These are phyloP conservation scores for Erythrolamprus reginae DNA, from an alignment of 2,113 vertebrate species.

Conservation along the genomic window DNA sequence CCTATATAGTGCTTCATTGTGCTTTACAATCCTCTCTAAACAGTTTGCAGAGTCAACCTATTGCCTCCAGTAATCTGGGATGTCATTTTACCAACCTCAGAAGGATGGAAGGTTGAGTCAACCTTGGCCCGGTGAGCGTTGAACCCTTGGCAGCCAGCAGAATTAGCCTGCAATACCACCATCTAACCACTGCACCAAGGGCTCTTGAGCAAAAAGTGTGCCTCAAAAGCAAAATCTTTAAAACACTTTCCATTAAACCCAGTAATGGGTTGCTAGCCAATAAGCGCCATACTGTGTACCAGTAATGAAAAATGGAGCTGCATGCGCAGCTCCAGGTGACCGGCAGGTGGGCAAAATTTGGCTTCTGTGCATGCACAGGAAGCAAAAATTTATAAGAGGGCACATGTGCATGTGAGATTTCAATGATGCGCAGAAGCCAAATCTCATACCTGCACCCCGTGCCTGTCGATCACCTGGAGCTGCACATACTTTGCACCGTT, in stretches of 20 bases:
- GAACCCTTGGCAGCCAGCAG: neutral
- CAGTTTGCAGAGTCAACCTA: neutral
- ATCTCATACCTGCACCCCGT: too few species aligned
- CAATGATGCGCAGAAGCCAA: too few species aligned
- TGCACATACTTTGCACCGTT: too few species aligned
- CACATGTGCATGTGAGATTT: too few species aligned
- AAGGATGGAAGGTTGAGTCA: neutral
- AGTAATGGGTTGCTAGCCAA: too few species aligned
- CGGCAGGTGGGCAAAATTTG: too few species aligned
- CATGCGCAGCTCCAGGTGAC: too few species aligned
- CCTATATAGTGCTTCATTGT: neutral
- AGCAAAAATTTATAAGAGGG: too few species aligned
- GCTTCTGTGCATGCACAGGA: too few species aligned
- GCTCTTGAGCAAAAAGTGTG: neutral
- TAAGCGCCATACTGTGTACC: too few species aligned
- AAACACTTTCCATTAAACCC: neutral
- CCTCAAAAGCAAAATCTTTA: neutral
- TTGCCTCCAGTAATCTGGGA: neutral
- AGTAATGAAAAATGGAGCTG: too few species aligned
- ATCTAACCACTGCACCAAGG: neutral
- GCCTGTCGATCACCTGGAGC: too few species aligned
- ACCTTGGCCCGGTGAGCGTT: neutral
- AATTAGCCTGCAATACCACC: neutral
- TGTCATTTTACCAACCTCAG: neutral
- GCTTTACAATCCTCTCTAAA: neutral